Conservation (phyloP, 2,113 vertebrate species). For the Albula glossodonta region DNA sequence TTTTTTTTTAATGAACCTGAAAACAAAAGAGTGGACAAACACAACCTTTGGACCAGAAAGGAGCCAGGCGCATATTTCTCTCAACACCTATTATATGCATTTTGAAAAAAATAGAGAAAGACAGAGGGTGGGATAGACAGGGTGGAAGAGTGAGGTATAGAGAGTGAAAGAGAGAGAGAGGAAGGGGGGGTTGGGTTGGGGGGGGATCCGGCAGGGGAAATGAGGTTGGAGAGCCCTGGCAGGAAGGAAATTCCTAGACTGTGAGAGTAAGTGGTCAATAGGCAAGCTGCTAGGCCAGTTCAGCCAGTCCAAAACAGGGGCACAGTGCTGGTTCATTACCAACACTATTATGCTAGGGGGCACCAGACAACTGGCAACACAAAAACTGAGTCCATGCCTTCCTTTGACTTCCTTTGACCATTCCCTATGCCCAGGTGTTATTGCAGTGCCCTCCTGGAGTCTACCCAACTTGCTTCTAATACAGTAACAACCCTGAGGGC, state of each 20-base stretch:
- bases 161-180: not conserved
- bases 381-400: too few species aligned
- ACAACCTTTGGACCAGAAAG: not conserved
- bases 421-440: too few species aligned
- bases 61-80: slow-evolving; percentile 23
- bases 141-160: not conserved
- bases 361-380: not conserved
- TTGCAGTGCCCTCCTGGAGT: not conserved
- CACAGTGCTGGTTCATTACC: too few species aligned
- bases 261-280: slow-evolving; percentile 19
- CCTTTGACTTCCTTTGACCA: too few species aligned
- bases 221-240: slow-evolving; percentile 3
- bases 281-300: not conserved
- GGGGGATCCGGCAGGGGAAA: slow-evolving; percentile 14
- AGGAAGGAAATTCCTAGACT: slow-evolving; percentile 38
- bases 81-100: slow-evolving; percentile 38
- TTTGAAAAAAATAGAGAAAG: not conserved
- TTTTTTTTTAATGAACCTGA: not conserved
- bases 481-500: not conserved
- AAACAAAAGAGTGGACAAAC: not conserved
- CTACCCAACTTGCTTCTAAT: not conserved
- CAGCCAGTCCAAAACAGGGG: too few species aligned
- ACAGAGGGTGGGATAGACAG: not conserved
- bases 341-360: not conserved
- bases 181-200: not conserved